A percentile compares a stretch with the other conserved stretches of the same genome.
Conservation (phyloP, 2,113 vertebrate genomes). For the Etheostoma spectabile region DNA sequence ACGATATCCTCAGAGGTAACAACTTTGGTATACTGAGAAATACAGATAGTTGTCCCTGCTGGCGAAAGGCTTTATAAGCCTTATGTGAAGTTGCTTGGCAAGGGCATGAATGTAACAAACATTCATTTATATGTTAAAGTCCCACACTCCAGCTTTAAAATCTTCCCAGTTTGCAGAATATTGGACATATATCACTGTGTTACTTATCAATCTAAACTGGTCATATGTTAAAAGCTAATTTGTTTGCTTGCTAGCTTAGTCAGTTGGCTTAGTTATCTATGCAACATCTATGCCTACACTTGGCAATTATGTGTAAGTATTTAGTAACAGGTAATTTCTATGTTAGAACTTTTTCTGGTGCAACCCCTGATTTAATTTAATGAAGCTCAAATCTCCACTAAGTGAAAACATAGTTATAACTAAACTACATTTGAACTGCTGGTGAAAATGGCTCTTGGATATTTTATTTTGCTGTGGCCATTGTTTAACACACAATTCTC, state of each 20-base stretch:
- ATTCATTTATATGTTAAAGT: too few species aligned
- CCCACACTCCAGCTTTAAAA: background rate
- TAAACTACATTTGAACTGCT: background rate
- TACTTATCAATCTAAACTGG: too few species aligned
- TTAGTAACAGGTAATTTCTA: background rate
- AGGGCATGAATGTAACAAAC: too few species aligned
- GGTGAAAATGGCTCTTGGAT: background rate
- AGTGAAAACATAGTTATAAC: background rate
- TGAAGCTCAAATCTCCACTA: background rate
- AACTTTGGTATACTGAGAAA: too few species aligned
- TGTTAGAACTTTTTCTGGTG: background rate
- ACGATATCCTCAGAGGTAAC: too few species aligned
- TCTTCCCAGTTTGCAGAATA: background rate
- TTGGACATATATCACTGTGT: too few species aligned
- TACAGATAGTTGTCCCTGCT: too few species aligned
- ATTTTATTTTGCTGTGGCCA: background rate
- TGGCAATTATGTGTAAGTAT: background rate
- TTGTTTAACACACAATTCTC: background rate
- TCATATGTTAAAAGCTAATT: background rate
- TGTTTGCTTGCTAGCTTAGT: background rate
- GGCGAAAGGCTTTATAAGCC: too few species aligned
- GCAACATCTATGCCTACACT: background rate
- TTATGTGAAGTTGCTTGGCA: too few species aligned
- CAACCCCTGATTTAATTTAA: background rate
- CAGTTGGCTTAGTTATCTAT: background rate